Evolutionary conservation across 2,797 vertebrate species (phyloP).

Genomic region (Octomys mimax): DNA sequence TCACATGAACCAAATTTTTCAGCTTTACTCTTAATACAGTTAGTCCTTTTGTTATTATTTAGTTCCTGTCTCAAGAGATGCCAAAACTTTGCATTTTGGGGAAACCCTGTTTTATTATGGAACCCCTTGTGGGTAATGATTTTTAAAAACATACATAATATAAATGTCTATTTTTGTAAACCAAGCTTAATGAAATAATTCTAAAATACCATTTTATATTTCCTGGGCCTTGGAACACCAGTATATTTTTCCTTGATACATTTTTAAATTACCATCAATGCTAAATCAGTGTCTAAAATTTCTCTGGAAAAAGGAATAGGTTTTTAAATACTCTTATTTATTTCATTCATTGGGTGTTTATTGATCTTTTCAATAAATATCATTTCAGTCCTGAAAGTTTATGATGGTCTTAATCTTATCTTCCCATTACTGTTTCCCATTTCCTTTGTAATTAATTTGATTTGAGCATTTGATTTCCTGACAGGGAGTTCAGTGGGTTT

Average conservation of each 20-base stretch:
- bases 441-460: slow-evolving; percentile 9
- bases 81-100: background rate
- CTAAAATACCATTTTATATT: background rate
- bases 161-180: slow-evolving; percentile 32
- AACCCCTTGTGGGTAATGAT: background rate
- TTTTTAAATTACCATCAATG: slow-evolving; percentile 18
- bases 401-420: background rate
- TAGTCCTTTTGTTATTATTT: background rate
- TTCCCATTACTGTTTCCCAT: slow-evolving; percentile 33
- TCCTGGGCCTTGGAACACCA: background rate
- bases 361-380: background rate
- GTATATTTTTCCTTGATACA: background rate
- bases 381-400: slow-evolving; percentile 24
- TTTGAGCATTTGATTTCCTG: background rate
- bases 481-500: background rate
- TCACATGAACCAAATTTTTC: slow-evolving; percentile 27
- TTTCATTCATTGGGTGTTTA: background rate
- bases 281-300: slow-evolving; percentile 1
- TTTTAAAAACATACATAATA: slow-evolving; percentile 20
- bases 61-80: slow-evolving; percentile 17
- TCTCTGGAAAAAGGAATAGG: slow-evolving; percentile 29
- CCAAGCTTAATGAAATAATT: slow-evolving; percentile 10
- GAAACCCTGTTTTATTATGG: background rate
- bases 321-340: slow-evolving; percentile 12
- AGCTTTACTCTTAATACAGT: background rate